Conservation (phyloP, 2,113 vertebrate genomes). For the Macquaria australasica region DNA sequence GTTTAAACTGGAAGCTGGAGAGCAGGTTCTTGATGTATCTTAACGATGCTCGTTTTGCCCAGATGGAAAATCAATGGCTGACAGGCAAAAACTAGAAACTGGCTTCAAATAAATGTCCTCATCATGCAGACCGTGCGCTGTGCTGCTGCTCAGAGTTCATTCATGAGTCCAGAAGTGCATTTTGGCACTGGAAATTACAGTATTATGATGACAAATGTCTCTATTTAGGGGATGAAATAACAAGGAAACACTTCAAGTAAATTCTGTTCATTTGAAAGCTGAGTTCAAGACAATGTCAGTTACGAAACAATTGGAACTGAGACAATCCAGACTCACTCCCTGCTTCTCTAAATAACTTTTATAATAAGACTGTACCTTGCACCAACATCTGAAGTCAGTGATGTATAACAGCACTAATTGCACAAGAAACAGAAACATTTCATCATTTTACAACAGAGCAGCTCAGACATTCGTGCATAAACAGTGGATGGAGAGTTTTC, state of each 20-base stretch:
- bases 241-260: neutral
- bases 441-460: neutral
- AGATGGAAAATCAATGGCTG: neutral
- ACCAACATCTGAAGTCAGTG: slow-evolving; percentile 20
- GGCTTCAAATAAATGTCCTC: neutral
- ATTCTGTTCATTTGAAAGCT: neutral
- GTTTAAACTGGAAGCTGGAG: neutral
- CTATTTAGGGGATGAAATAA: neutral
- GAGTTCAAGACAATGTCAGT: neutral
- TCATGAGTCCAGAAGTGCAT: slow-evolving; percentile 43
- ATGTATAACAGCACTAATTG: slow-evolving; percentile 5
- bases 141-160: neutral
- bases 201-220: slow-evolving; percentile 46
- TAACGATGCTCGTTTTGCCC: neutral
- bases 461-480: neutral
- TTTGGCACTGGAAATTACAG: neutral
- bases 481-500: neutral
- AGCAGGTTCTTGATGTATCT: too few relatives aligned
- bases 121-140: neutral
- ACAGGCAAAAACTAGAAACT: neutral
- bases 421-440: slow-evolving; percentile 22
- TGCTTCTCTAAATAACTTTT: slow-evolving; percentile 30
- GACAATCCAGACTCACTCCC: neutral
- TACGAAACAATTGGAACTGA: slow-evolving; percentile 20
- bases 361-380: neutral